Base-by-base conservation (phyloP, 1,140 invertebrate genomes). In the Lepidurus packardi region DNA sequence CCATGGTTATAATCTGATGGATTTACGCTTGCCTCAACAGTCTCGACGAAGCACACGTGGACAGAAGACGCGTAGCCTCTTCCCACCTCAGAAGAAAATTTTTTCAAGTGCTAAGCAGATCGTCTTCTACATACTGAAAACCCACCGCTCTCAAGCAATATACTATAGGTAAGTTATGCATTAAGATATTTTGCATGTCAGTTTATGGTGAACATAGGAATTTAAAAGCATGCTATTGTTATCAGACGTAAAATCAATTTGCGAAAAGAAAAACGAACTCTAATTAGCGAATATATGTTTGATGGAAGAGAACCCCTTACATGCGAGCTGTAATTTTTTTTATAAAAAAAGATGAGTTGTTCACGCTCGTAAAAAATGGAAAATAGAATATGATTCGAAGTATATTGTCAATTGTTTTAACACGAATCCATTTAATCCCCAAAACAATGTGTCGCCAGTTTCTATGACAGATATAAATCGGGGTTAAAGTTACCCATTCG, bases 401-500 rank as follows among this genome's bases (percentile, higher is more conserved):
- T 34, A 34, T 3, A 34, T 34, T 34, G 34, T 34, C 34, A 34
- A 3, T 34, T 34, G 34, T 34, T 34, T 34, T 34, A 34, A 47
- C 1, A 16, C 3, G 45, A 47, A 47, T 34, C 34, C 45, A 6
- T 47, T 47, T 47, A 47, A 47, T 47, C 9, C 1, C 45, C 16
- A 16, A 47, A 47, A 11, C 10, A 47, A 47, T n/a, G n/a, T 65
- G 53, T 65, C 53, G 53, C 53, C n/a, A n/a, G 53, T 65, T 65
- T 65, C 53, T 65, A 65, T 65, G 53, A 65, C 53, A 65, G 53
- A 9, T 65, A 65, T 9, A n/a, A n/a, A 65, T 65, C 53, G 53
- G 53, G 53, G 53, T 65, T 65, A 65, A 65, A 65, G 21, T 65
- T 65, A n/a, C 13, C 53, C 53, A 65, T 65, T 65, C 53, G 53